Conservation (phyloP, 2,113 vertebrate genomes). For the Natator depressus region DNA sequence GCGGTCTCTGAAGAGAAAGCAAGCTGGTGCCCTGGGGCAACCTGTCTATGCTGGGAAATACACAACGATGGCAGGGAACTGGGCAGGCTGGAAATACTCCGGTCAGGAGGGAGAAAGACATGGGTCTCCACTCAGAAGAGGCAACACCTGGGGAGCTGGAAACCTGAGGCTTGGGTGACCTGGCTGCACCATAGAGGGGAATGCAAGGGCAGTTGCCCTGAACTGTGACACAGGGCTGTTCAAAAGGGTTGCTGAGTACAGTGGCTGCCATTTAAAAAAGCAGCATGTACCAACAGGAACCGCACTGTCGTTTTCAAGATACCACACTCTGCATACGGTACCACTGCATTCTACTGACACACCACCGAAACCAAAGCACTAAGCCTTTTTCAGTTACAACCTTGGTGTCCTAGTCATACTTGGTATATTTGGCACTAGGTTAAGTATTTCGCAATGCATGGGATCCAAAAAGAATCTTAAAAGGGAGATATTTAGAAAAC, state of each 20-base stretch:
- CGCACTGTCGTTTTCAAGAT: not conserved
- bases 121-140: not conserved
- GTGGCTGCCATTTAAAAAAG: not conserved
- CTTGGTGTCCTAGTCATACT: not conserved
- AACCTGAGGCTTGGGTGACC: not conserved
- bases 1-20: not conserved
- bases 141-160: not conserved
- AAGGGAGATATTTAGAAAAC: not conserved
- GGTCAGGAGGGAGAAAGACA: not conserved
- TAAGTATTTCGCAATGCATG: not conserved
- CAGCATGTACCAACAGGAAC: not conserved
- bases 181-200: not conserved
- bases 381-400: not conserved
- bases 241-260: not conserved
- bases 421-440: not conserved
- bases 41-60: not conserved
- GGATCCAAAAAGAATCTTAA: not conserved
- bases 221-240: not conserved
- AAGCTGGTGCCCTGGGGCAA: not conserved
- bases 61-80: not conserved
- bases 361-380: not conserved
- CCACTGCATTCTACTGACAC: rapidly evolving
- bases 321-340: rapidly evolving
- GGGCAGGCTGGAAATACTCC: not conserved
- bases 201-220: not conserved